Evolutionary conservation across 2,113 vertebrate species (phyloP), one percentile per base, ranked within the genome.

Genomic region (Channa argus): DNA sequence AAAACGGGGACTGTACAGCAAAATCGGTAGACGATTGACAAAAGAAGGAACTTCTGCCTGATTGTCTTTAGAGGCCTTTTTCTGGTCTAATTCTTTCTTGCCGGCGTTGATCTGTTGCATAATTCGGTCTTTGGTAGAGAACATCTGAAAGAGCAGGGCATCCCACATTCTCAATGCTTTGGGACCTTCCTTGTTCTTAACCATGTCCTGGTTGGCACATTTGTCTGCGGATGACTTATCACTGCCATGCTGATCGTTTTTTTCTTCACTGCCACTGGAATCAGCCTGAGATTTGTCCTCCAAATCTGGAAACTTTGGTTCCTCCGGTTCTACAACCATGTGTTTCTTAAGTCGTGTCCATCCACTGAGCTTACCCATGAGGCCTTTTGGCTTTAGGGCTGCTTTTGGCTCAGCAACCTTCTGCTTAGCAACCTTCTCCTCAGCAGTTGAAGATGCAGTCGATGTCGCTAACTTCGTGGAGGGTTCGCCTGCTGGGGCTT

Each of bases 321-420:
- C 92, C 2, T 96, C 94, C 0, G 92, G 82, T 41, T 95, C 95
- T 37, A 96, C 94, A 0, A 96, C 84, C 90, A 99, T 92, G 83
- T 97, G 97, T 63, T 96, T 96, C 84, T 91, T 96, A 41, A 99
- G 95, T 39, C 95, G 93, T 1, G 83, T 87, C 98, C 98, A 99
- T 11, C 96, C 97, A 0, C 96, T 93, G 53, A 92, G 66, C 41
- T 70, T 86, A 1, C 79, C 84, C 86, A 83, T 92, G 0, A 94
- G 87, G 2, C 91, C 91, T 71, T 95, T 95, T 0, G 60, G 78
- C 77, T 92, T 94, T 41, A 70, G 24, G 24, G 66, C 34, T 34
- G 78, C 9, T 72, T 74, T 80, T n/a, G 70, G 3, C 69, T 93
- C 89, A 33, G 59, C 34, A 9, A 82, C 6, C 52, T 10, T 56